Base-by-base conservation (phyloP, 2,888 invertebrate genomes). In the Malthinus seriepunctatus region DNA sequence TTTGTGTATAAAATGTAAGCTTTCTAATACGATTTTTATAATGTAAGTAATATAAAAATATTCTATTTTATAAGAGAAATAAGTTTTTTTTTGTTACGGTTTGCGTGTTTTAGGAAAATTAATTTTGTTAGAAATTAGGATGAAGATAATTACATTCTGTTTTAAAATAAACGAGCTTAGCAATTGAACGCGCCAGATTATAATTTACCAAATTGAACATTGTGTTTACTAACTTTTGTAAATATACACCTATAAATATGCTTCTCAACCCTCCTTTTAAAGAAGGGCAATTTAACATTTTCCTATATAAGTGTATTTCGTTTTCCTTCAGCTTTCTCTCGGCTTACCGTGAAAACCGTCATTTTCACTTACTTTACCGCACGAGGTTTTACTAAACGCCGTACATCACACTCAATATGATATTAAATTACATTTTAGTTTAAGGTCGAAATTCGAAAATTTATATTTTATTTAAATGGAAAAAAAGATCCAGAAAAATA, bases 321-420 rank as follows among this genome's bases (percentile, higher is more conserved):
- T 23, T 23, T 23, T 23, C 23, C 23, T 23, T 58, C 58, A 54
- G 47, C 48, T 59, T 55, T 62, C 58, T 66, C 62, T 56, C 63
- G 58, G 58, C 62, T 62, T 60, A 56, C 44, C 57, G 52, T 60
- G 63, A 65, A 64, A 66, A 67, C 62, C 71, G 71, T 71, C 71
- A 70, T 71, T 71, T 67, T 71, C 71, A 70, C 71, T 71, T 71
- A 70, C 69, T 70, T 70, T 69, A 63, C 67, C 63, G 60, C 61
- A 63, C 61, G 67, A 61, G 69, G 69, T 69, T 69, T 67, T 62
- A 66, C 63, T 67, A 66, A 69, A 63, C 63, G 63, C 68, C 56
- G 67, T 67, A 65, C 64, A 65, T 65, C 51, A 52, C 52, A 58
- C 32, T 46, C 46, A 31, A 46, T 46, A 31, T 31, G 32, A 46